Evolutionary conservation across 2,113 vertebrate species (phyloP).

Genomic region (Myrmophylax atrothorax): DNA sequence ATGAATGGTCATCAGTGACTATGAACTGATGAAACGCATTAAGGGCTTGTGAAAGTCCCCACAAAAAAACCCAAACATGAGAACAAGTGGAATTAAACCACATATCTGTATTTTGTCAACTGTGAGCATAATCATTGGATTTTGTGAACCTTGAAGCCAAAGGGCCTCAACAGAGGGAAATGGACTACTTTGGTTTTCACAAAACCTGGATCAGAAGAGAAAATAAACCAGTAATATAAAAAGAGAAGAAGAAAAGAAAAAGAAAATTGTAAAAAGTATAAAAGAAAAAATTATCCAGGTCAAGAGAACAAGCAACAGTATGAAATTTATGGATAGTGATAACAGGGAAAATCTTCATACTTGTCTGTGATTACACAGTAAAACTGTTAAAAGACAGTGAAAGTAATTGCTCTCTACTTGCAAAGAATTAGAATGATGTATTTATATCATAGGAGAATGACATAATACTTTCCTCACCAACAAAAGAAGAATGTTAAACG

Average conservation of each 20-base stretch:
- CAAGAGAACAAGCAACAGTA: not conserved
- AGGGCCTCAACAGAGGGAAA: not conserved
- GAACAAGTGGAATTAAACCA: not conserved
- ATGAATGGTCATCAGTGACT: not conserved
- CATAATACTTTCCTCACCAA: not conserved
- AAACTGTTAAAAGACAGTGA: not conserved
- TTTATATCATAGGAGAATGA: slow-evolving; percentile 25
- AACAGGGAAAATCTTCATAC: not conserved
- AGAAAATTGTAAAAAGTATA: not conserved
- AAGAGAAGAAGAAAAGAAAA: not conserved
- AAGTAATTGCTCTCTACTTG: not conserved
- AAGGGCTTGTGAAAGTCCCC: not conserved
- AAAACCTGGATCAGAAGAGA: not conserved
- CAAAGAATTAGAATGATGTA: not conserved
- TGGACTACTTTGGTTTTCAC: not conserved
- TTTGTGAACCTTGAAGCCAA: not conserved
- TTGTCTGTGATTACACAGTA: not conserved
- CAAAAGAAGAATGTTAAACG: not conserved
- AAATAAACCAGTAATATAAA: not conserved
- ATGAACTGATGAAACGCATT: not conserved
- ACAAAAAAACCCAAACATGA: not conserved
- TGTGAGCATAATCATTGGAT: not conserved
- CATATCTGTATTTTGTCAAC: not conserved
- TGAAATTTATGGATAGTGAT: not conserved
- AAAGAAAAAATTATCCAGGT: not conserved